Base-by-base conservation (phyloP, 2,797 vertebrate species). In the Eidolon dupreanum region DNA sequence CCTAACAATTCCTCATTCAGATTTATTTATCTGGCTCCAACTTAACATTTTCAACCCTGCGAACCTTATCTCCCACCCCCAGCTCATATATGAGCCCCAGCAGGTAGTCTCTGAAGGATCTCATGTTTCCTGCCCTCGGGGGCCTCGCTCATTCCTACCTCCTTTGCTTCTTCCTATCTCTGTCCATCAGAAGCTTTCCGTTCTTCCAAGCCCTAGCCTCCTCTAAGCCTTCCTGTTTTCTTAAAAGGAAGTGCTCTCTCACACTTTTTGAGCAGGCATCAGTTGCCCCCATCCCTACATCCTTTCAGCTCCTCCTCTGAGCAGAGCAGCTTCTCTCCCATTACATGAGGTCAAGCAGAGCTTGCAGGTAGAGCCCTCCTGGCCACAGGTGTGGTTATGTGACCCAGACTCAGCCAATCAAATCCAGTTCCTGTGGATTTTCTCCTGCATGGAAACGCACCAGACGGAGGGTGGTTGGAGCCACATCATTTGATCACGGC, bases 251-350 rank as follows among this genome's bases (percentile, higher is more conserved):
- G 31, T 38, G 28, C 6, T n/a, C n/a, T 55, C 15, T 84, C 31
- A 2, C 73, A 68, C 41, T 36, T 53, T 53, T 17, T n/a, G 57
- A 79, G 17, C 1, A 20, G 65, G 11, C 7, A 7, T n/a, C 13
- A 0, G 22, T 36, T 55, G 28, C 43, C 22, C 57, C 12, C 31
- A 15, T 1, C 2, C 31, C 55, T 19, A 20, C 7, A 0, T 43
- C 78, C 36, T 57, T 57, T 36, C 7, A 51, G n/a, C n/a, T 83
- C 43, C 31, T 24, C 57, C 15, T 70, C 53, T 85, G 13, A n/a
- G 31, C 33, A 73, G 15, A 43, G 4, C 1, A 6, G 6, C 28
- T 57, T 66, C 65, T 79, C 66, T 73, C 17, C n/a, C 43, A 43
- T 43, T 75, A 49, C 31, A 19, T 26, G 26, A 26, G 38, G 11